Conservation (phyloP, 2,113 vertebrate species). For the Psilopsiagon aymara region DNA sequence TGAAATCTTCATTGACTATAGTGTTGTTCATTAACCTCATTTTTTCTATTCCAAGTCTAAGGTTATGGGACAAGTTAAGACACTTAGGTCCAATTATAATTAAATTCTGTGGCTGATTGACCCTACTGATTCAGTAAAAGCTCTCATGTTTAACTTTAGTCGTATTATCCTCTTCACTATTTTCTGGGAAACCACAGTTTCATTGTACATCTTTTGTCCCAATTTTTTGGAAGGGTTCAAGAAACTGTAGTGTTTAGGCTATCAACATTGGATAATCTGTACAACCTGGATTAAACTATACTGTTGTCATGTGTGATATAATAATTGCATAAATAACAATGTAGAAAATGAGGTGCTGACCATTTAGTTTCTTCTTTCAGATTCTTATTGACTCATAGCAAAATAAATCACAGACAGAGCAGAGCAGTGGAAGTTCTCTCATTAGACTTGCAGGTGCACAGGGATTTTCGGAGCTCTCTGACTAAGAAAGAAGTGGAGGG, state of each 20-base stretch:
- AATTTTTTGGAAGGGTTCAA: neutral
- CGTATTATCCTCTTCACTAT: fast-evolving
- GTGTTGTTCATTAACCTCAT: neutral
- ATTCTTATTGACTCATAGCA: neutral
- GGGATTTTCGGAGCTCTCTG: neutral
- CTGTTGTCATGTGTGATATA: neutral
- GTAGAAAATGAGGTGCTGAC: neutral
- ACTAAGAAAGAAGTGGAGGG: neutral
- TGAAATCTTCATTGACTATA: neutral
- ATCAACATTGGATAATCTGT: neutral
- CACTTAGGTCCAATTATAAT: neutral
- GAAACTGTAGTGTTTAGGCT: neutral
- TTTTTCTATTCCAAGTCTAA: neutral
- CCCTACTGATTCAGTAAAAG: neutral
- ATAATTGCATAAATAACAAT: neutral
- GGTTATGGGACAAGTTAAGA: neutral
- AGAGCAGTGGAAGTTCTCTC: neutral
- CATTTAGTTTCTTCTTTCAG: neutral
- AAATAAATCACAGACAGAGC: neutral
- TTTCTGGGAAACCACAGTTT: neutral
- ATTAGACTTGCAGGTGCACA: fast-evolving
- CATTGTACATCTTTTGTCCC: fast-evolving
- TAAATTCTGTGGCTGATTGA: neutral
- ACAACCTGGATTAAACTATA: neutral
- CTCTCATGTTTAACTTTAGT: neutral